Evolutionary conservation across 37 sponge, comb jelly and placozoan genomes (phyloP).

Genomic region (Bolinopsis microptera): DNA sequence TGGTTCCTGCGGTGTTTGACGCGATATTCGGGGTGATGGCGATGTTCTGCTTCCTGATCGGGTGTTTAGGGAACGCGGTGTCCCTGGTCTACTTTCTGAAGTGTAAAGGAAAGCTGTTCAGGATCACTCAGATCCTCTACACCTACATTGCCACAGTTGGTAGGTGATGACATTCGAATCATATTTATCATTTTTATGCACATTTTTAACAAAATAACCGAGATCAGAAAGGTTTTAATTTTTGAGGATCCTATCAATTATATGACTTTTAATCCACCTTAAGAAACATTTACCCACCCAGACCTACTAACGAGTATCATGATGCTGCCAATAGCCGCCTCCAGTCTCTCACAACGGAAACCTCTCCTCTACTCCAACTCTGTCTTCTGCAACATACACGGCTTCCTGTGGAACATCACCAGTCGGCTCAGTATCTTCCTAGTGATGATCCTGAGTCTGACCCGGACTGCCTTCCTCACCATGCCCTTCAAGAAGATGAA

Average conservation of each 20-base stretch:
- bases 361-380: conserved; percentile 23
- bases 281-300: no score
- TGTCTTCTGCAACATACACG: conserved; percentile 63
- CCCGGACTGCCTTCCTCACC: conserved; percentile 48
- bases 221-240: no score
- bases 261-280: no score
- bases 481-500: conserved; percentile 56
- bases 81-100: conserved; percentile 49
- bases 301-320: conserved; percentile 25
- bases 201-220: no score
- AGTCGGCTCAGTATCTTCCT: conserved; percentile 48
- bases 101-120: conserved; percentile 46
- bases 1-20: conserved; percentile 19
- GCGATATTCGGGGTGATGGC: neutral
- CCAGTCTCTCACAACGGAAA: neutral
- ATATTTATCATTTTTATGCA: no score
- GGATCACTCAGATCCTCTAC: conserved; percentile 46
- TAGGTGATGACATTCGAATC: no score
- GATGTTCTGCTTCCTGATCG: conserved; percentile 38
- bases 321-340: conserved; percentile 43
- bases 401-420: conserved; percentile 65
- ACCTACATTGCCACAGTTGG: conserved; percentile 45
- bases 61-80: neutral
- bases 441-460: conserved; percentile 40
- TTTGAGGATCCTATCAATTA: no score